These are phyloP conservation scores for Pycnomerus fuliginosus DNA, from an alignment of 2,888 invertebrate species.

Conservation along the genomic window DNA sequence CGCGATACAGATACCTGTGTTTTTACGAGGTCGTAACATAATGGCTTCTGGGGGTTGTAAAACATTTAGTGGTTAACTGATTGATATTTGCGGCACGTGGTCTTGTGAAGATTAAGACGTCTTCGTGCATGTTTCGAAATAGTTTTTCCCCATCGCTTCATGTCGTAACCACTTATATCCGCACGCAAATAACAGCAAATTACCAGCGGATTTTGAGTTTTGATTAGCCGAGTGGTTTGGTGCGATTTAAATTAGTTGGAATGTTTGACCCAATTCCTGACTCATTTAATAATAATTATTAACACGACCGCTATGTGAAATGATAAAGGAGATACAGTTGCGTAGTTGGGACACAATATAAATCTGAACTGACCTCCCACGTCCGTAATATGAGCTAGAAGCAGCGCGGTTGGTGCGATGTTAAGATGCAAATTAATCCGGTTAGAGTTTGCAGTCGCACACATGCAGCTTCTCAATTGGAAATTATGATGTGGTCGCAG, in stretches of 20 bases:
- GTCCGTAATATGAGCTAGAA: constrained; percentile 20
- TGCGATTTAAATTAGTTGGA: constrained; percentile 12
- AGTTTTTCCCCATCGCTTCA: too few species aligned
- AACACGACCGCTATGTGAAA: constrained; percentile 6
- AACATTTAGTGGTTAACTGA: constrained; percentile 20
- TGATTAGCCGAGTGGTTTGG: too few species aligned
- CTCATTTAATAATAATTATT: constrained; percentile 10
- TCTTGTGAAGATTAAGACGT: constrained; percentile 15
- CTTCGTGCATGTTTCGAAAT: not conserved
- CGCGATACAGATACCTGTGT: constrained; percentile 38
- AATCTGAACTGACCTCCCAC: constrained; percentile 23
- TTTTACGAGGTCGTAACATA: constrained; percentile 34
- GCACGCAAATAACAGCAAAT: too few species aligned
- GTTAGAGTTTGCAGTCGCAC: constrained; percentile 19
- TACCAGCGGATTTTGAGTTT: too few species aligned
- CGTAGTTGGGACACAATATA: constrained; percentile 17
- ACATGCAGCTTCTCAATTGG: constrained; percentile 17
- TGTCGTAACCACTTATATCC: too few species aligned
- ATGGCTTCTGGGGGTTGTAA: constrained; percentile 28
- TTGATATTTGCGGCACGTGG: constrained; percentile 17
- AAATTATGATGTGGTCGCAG: constrained; percentile 5
- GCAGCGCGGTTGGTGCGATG: constrained; percentile 26
- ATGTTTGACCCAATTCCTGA: constrained; percentile 14
- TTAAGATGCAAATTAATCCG: constrained; percentile 29
- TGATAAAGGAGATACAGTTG: constrained; percentile 12